These are phyloP conservation scores for Neria commutata DNA, from an alignment of 2,888 invertebrate genomes.

Conservation along the genomic window DNA sequence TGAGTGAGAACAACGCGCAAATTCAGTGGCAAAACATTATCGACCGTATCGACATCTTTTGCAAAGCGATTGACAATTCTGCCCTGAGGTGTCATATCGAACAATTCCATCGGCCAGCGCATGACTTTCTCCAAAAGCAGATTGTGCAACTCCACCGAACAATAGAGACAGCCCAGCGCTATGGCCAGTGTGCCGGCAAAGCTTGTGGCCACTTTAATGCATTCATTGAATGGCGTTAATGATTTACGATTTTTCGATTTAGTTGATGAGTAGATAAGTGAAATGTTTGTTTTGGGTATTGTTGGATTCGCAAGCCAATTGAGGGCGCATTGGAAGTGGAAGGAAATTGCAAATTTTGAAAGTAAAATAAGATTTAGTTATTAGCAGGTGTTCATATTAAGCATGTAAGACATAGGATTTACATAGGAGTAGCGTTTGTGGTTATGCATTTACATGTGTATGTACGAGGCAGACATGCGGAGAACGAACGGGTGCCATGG, in stretches of 20 bases:
- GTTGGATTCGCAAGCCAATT: neutral
- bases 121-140: slow-evolving; percentile 68
- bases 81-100: slow-evolving; percentile 79
- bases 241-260: too few relatives aligned
- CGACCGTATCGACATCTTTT: slow-evolving; percentile 67
- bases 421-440: too few relatives aligned
- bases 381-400: neutral
- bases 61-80: slow-evolving; percentile 74
- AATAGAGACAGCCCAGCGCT: slow-evolving; percentile 63
- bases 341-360: neutral
- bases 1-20: slow-evolving; percentile 57
- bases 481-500: too few relatives aligned
- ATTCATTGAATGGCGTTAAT: too few relatives aligned
- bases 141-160: slow-evolving; percentile 68
- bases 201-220: slow-evolving; percentile 56
- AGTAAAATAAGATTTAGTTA: neutral
- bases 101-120: slow-evolving; percentile 74
- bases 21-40: slow-evolving; percentile 64
- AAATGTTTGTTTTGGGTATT: neutral
- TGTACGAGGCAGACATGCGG: too few relatives aligned
- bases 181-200: slow-evolving; percentile 56
- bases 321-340: neutral
- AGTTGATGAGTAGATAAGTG: neutral
- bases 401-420: too few relatives aligned
- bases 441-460: too few relatives aligned